Evolutionary conservation across 1,140 invertebrate genomes (phyloP), one percentile per base, ranked within the genome.

Genomic region (Lycorma delicatula): DNA sequence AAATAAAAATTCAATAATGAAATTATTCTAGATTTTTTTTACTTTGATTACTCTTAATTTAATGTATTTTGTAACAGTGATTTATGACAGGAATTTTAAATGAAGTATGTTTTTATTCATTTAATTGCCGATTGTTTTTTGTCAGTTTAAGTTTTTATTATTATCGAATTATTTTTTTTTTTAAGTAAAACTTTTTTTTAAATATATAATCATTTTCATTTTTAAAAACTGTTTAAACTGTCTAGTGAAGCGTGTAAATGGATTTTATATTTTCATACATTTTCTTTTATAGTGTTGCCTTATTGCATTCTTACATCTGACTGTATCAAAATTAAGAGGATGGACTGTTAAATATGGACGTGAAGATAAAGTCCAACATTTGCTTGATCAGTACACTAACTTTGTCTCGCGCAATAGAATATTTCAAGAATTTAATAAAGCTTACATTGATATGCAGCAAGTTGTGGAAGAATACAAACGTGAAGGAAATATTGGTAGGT

Each of bases 361-460:
- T 9, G 82, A 91, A 65, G 84, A 91, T 56, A 84, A 88, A 68
- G 91, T 93, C 1, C 80, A 87, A 66, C 82, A 84, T 60, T 80
- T 94, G 70, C 72, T 95, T 62, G 84, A 89, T 61, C 90, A 96
- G 66, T 96, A 95, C 68, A 81, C 87, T 62, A 91, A 89, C 76
- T 94, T 93, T 75, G 91, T 96, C 12, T 89, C 89, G 2, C 82
- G 83, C 63, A 93, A 92, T 72, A 85, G 90, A 71, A 89, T 97
- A 64, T 93, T 95, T 75, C 88, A 94, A 71, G 91, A 93, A 74
- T 95, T 95, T 74, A 90, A 94, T 67, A 91, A 90, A 76, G 90
- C 91, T 18, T 93, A 86, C 67, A 75, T 87, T 59, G 90, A 95
- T 67, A 92, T 94, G 81, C 89, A 93, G 72, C 86, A 91, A 67